Percentiles rank a stretch among this genome's conserved stretches.
phyloP scores from a whole-genome alignment of 2,888 invertebrate species.

The Callosobruchus maculatus region DNA sequence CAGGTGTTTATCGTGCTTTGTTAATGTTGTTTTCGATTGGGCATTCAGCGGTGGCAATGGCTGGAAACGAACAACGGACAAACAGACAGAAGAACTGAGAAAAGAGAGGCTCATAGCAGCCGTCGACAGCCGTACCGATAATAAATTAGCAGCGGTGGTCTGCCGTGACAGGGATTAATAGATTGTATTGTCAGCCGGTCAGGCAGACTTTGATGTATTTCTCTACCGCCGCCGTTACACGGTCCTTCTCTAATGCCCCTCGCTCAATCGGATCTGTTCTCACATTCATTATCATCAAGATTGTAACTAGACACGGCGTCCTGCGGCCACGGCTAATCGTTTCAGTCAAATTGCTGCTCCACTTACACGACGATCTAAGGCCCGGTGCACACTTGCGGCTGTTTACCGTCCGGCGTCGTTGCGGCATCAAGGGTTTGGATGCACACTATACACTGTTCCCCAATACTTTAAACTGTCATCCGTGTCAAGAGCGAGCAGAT shows the following conservation, averaged over 20 bases:
- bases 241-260: conserved; percentile 39
- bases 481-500: too few species aligned
- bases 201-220: conserved; percentile 48
- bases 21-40: conserved; percentile 41
- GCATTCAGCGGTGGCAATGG: too few species aligned
- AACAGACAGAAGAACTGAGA: conserved; percentile 10
- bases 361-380: too few species aligned
- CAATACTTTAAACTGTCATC: too few species aligned
- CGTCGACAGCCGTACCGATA: conserved; percentile 29
- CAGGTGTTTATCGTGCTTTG: conserved; percentile 41
- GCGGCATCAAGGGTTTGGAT: too few species aligned
- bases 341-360: neutral
- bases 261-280: conserved; percentile 46
- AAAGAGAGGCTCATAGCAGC: too few species aligned
- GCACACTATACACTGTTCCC: too few species aligned
- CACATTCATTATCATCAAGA: conserved; percentile 45
- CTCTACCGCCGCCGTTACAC: conserved; percentile 26
- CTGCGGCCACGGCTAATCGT: neutral
- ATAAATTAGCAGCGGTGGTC: conserved; percentile 47
- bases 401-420: too few species aligned
- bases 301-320: conserved; percentile 4
- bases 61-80: neutral
- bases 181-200: conserved; percentile 48
- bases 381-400: too few species aligned
- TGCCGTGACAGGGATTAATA: conserved; percentile 48